A percentile compares a stretch with the other conserved stretches of the same genome.
These are phyloP conservation scores for Cottus gobio DNA, from an alignment of 2,113 vertebrate species.

Conservation along the genomic window DNA sequence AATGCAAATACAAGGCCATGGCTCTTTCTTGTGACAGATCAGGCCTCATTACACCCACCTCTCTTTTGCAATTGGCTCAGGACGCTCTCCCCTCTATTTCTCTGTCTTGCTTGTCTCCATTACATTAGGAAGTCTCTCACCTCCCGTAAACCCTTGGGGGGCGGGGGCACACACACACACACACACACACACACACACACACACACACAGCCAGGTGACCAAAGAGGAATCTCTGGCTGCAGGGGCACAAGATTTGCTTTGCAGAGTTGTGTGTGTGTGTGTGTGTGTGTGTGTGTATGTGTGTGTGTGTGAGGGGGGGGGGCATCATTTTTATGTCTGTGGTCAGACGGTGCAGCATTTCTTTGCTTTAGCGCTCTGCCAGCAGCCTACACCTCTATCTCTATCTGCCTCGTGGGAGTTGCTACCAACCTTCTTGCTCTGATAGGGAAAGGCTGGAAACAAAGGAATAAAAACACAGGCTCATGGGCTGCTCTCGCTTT, in stretches of 20 bases:
- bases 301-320: not conserved
- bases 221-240: constrained; percentile 52
- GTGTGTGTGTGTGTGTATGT: too few relatives aligned
- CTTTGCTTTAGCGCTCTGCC: constrained; percentile 64
- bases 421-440: constrained; percentile 67
- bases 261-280: constrained; percentile 29
- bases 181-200: too few relatives aligned
- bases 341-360: constrained; percentile 60
- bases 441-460: constrained; percentile 69
- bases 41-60: constrained; percentile 85
- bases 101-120: constrained; percentile 48
- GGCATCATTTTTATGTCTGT: constrained; percentile 54
- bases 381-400: constrained; percentile 64
- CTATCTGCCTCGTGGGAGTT: constrained; percentile 62
- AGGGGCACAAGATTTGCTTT: constrained; percentile 57
- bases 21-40: constrained; percentile 83
- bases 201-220: constrained; percentile 61
- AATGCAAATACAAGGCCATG: constrained; percentile 83
- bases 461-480: constrained; percentile 71
- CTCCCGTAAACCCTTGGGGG: constrained; percentile 43
- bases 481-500: constrained; percentile 62
- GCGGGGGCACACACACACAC: too few relatives aligned
- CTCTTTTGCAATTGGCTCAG: constrained; percentile 80
- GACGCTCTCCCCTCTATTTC: constrained; percentile 63
- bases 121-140: constrained; percentile 58